phyloP scores from a whole-genome alignment of 2,888 invertebrate genomes.

The Drosophila demipolita region DNA sequence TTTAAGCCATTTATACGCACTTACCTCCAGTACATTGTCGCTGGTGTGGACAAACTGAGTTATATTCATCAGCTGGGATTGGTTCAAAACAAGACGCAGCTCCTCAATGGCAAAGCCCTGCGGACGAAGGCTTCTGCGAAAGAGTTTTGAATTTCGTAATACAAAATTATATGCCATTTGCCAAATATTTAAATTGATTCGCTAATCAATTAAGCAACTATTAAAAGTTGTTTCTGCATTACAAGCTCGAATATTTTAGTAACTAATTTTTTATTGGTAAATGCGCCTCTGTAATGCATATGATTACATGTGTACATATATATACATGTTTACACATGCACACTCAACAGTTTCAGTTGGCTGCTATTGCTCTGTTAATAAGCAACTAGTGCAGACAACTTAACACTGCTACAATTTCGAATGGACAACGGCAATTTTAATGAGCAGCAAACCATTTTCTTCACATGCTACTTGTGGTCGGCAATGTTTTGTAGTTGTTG shows the following conservation, averaged over 20 bases:
- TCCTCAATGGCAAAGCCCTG: constrained; percentile 60
- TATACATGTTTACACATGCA: not conserved
- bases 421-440: constrained; percentile 60
- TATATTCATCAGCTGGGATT: constrained; percentile 24
- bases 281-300: not conserved
- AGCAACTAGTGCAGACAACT: constrained; percentile 43
- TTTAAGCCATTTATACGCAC: not conserved
- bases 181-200: not conserved
- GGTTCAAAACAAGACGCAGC: constrained; percentile 25
- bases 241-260: not conserved
- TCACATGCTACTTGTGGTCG: constrained; percentile 9
- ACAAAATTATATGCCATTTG: not conserved
- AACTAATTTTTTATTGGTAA: not conserved
- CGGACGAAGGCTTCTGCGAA: constrained; percentile 45
- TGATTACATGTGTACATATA: not conserved
- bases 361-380: constrained; percentile 21
- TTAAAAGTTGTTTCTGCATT: not conserved
- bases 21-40: constrained; percentile 56
- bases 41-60: constrained; percentile 43
- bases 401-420: constrained; percentile 50
- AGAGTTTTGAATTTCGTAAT: not conserved
- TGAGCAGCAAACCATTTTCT: constrained; percentile 62
- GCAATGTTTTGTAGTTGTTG: constrained; percentile 28
- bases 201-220: not conserved
- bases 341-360: not conserved